Conservation (phyloP, 2,888 invertebrate genomes). For the Auanema freiburgensis region DNA sequence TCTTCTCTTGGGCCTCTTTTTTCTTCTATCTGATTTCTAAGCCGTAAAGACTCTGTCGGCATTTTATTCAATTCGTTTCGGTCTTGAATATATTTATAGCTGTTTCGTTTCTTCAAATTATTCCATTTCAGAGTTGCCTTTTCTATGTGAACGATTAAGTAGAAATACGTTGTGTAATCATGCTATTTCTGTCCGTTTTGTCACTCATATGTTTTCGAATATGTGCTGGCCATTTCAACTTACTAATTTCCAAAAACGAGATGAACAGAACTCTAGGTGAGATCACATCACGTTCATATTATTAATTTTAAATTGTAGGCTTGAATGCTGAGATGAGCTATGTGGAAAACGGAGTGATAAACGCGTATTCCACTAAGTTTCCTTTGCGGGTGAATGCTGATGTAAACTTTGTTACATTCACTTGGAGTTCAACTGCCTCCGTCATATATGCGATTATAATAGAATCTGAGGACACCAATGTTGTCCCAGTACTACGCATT, state of each 20-base stretch:
- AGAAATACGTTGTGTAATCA: not conserved
- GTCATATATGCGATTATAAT: conserved; percentile 48
- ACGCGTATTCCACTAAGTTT: conserved; percentile 57
- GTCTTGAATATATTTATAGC: not conserved
- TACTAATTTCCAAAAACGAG: conserved; percentile 58
- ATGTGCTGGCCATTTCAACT: conserved; percentile 39
- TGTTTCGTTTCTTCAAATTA: not conserved
- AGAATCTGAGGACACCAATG: conserved; percentile 57
- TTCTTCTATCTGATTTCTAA: not conserved
- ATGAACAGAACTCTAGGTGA: conserved; percentile 62
- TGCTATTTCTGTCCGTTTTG: conserved; percentile 7
- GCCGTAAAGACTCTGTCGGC: too few relatives aligned
- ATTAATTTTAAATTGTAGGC: conserved; percentile 38
- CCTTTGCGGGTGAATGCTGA: conserved; percentile 55
- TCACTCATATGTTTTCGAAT: not conserved
- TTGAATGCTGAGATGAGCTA: conserved; percentile 59
- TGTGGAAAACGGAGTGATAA: conserved; percentile 55
- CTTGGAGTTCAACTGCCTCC: conserved; percentile 51
- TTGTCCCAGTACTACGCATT: conserved; percentile 57
- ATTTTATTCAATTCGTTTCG: too few relatives aligned
- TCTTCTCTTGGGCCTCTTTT: conserved; percentile 1
- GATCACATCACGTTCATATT: conserved; percentile 5
- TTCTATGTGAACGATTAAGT: too few relatives aligned
- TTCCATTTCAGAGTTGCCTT: not conserved
- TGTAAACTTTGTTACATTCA: conserved; percentile 54